Base-by-base conservation (phyloP, 35 echinoderm and acorn worm genomes). In the Ptychodera flava region DNA sequence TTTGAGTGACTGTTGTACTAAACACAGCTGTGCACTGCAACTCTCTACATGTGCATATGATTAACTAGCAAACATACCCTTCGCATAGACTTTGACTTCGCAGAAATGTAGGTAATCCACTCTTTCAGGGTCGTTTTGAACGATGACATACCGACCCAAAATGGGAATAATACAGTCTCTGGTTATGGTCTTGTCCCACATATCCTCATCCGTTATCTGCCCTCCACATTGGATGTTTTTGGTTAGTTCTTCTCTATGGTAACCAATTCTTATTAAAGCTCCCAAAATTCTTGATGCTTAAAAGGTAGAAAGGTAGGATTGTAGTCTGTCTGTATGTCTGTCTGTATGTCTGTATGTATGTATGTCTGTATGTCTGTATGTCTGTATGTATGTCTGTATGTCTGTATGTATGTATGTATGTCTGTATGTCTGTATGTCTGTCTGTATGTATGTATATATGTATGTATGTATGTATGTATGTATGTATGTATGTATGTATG, bases 381-480 rank as follows among this genome's bases (percentile, higher is more conserved):
- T n/a, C n/a, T n/a, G n/a, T n/a, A n/a, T n/a, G n/a, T n/a, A n/a
- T n/a, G n/a, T n/a, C n/a, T n/a, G n/a, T n/a, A 64, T 64, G 45
- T 22, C 6, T 64, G 45, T 64, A 64, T 64, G 45, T 64, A 64
- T 64, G 45, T 64, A 64, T 64, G 45, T 64, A 64, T 64, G 45
- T 64, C 6, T 64, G 45, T 64, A 64, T 64, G 45, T 64, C 6
- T 64, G 45, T 22, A 64, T 64, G 45, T 22, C 6, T 64, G 45
- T 22, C 6, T 64, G 45, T 64, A 64, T 64, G 45, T 64, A 64
- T 64, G 45, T 64, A 64, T 64, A 22, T 22, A 64, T 64, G 45
- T 64, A 64, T 64, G 45, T 64, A 64, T 64, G 45, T 64, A 64
- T 64, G 45, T 64, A 64, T 64, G 45, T 64, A 64, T 64, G 45